Conservation (phyloP, 2,797 vertebrate species). For the Mionectes olivaceus region DNA sequence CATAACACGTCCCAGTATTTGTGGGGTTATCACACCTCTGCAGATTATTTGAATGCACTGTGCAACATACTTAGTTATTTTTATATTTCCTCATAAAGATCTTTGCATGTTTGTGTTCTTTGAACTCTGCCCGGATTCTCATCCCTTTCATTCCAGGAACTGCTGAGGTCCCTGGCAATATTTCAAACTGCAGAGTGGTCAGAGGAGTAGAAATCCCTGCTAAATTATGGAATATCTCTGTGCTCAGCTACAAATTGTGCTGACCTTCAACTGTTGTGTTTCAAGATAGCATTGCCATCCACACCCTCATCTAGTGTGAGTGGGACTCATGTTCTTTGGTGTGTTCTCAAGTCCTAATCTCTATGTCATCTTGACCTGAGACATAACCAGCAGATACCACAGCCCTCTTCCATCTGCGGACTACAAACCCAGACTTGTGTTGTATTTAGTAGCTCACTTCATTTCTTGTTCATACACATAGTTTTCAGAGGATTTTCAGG, state of each 20-base stretch:
- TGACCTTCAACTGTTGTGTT: not conserved
- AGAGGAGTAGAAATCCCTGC: not conserved
- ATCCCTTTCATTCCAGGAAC: conserved; percentile 41
- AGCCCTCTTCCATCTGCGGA: not conserved
- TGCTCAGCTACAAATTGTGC: not conserved
- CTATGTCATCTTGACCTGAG: not conserved
- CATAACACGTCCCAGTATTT: not conserved
- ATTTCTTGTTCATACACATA: not conserved
- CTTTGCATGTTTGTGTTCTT: conserved; percentile 55
- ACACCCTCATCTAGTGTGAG: not conserved
- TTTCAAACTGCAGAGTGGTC: not conserved
- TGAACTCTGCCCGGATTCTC: conserved; percentile 61
- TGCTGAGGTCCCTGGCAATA: conserved; percentile 30
- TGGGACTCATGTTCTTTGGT: not conserved
- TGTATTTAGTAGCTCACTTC: not conserved
- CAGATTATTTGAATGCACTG: not conserved
- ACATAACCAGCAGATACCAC: not conserved
- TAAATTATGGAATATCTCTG: not conserved
- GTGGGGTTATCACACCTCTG: conserved; percentile 1
- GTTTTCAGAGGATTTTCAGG: not conserved
- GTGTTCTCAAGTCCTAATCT: not conserved
- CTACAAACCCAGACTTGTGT: not conserved
- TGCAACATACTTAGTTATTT: conserved; percentile 44
- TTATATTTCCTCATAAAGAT: conserved; percentile 43
- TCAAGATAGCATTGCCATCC: not conserved